Evolutionary conservation across 1,140 invertebrate species (phyloP), one percentile per base, ranked within the genome.

Genomic region (Atopsyche davidsoni): DNA sequence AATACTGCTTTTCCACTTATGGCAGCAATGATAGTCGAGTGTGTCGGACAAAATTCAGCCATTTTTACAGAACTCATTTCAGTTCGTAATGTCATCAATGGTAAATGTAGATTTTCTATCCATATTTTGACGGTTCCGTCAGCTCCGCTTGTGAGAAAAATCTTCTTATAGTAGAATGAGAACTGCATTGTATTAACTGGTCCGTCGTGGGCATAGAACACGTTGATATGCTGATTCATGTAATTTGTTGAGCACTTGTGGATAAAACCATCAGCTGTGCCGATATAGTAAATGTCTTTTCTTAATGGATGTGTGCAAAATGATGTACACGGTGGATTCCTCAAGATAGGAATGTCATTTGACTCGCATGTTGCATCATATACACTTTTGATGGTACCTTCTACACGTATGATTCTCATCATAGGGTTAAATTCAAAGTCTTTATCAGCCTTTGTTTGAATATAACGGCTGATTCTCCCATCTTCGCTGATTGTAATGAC

Each of bases 211-310:
- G 87, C 87, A 41, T 80, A 66, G 45, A 84, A 85, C 0, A 83
- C 81, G 22, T 81, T 80, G 19, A 87, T 77, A 48, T 86, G 78
- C 54, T 81, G 78, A 55, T 79, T 77, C 3, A 79, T 62, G 59
- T 80, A 76, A 55, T 78, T 79, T 2, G 70, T 79, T 0, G 86
- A 87, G 60, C 84, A 89, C 42, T 79, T 82, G 64, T 89, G 82
- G 13, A 93, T 76, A 55, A 80, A 83, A 1, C 91, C 91, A 60
- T 92, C 87, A 45, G 87, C 85, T 0, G 89, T 89, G 0, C 87
- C 87, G 0, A 92, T 79, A 11, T 86, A 78, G 64, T 89, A 92
- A 18, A 88, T 66, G 46, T 80, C 79, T 3, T 72, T 70, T 16
- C 80, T 66, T 0, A 64, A 64, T 0, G 83, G 83, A 66, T 91